Evolutionary conservation across 92 coral and sea anemone species (phyloP), one percentile per base, ranked within the genome.

Genomic region (Heliopora coerulea): DNA sequence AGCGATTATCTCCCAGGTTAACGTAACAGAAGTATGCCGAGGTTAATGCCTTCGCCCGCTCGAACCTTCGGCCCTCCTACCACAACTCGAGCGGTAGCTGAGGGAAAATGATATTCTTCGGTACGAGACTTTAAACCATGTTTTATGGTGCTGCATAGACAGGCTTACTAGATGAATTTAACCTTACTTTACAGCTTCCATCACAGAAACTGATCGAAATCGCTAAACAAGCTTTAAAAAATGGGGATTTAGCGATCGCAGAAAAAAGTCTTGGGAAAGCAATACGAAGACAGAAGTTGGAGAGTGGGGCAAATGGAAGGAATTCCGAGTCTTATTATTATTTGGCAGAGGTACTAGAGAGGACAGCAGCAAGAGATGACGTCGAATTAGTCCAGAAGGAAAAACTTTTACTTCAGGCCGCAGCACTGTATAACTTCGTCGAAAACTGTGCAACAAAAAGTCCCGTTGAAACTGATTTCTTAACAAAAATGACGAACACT

Each of bases 151-250:
- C 7, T 46, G 15, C n/a, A 15, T 15, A 8, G 10, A 46, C 10
- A 8, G 10, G 12, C 52, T 46, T 46, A 46, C 42, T 46, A 8
- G 14, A 2, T 15, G 12, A 37, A 37, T 12, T 46, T 46, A 15
- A 46, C 52, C 18, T 32, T 34, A 0, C 12, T 11, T 62, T 62
- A 62, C 68, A 62, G 68, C 68, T 24, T 17, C 13, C 25, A 19
- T 28, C 68, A 19, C 29, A 8, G 10, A 20, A 63, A 63, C 49
- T 63, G 10, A 4, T 63, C 8, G 70, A 46, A 24, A 67, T 67
- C 9, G 74, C 58, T 0, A 67, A 67, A 67, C 74, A 12, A 23
- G 74, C 74, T 33, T 63, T 63, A 28, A 39, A 35, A n/a, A 63
- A 63, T 13, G 70, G 52, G 1, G 70, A 63, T 26, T 35, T 63